These are phyloP conservation scores for Buathra laborator DNA, from an alignment of 2,888 invertebrate species.

Conservation along the genomic window DNA sequence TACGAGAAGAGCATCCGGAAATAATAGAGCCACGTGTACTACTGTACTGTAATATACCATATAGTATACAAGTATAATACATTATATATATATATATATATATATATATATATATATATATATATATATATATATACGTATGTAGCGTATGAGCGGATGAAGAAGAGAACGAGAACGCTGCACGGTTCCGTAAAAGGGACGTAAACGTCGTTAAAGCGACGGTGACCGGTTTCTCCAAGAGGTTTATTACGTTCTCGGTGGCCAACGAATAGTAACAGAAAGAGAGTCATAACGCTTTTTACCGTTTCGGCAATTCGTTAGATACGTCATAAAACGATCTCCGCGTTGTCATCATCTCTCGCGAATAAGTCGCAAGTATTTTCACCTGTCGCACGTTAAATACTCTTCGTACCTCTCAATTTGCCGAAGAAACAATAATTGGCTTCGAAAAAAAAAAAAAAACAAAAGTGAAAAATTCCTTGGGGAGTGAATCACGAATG, in stretches of 20 bases:
- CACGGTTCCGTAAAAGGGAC: constrained; percentile 72
- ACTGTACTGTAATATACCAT: constrained; percentile 17
- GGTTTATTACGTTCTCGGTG: constrained; percentile 64
- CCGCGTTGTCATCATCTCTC: background rate
- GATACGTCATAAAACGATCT: constrained; percentile 23
- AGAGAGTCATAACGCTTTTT: constrained; percentile 49
- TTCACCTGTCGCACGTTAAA: background rate
- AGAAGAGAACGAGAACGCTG: constrained; percentile 63
- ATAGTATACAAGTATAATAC: constrained; percentile 12
- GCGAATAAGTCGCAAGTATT: constrained; percentile 9
- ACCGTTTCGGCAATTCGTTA: constrained; percentile 67
- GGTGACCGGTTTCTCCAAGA: constrained; percentile 66
- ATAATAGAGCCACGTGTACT: constrained; percentile 70
- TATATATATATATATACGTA: background rate
- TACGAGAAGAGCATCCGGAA: constrained; percentile 71
- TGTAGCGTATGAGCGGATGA: constrained; percentile 34
- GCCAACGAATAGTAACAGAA: constrained; percentile 47
- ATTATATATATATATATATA: background rate
- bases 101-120: background rate
- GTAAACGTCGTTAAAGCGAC: constrained; percentile 68
- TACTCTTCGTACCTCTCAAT: constrained; percentile 12
- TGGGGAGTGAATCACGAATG: constrained; percentile 15
- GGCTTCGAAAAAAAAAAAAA: constrained; percentile 10
- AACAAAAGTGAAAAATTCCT: constrained; percentile 1
- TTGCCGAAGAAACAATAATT: background rate